Conservation (phyloP, 1,140 invertebrate species). For the Zaprionus davidi region DNA sequence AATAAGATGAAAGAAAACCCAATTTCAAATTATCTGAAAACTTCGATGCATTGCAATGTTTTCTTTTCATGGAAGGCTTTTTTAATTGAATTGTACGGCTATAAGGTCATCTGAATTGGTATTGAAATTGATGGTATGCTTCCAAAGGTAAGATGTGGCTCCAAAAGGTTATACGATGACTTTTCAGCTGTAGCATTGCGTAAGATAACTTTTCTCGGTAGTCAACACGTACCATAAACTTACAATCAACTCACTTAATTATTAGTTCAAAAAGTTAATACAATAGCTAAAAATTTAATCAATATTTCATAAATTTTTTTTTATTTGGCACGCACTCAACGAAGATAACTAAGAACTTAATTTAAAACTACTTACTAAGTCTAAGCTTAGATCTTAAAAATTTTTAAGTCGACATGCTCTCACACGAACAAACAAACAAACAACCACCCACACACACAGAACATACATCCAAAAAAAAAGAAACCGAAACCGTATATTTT, state of each 20-base stretch:
- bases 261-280: slow-evolving; percentile 32
- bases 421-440: slow-evolving; percentile 36
- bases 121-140: neutral
- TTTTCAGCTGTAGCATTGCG: slow-evolving; percentile 23
- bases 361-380: slow-evolving; percentile 32
- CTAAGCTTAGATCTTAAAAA: slow-evolving; percentile 67
- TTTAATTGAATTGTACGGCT: slow-evolving; percentile 41
- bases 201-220: slow-evolving; percentile 48
- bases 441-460: slow-evolving; percentile 23
- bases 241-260: slow-evolving; percentile 36
- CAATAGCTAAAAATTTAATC: slow-evolving; percentile 48
- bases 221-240: slow-evolving; percentile 33
- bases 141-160: slow-evolving; percentile 40
- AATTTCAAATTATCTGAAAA: slow-evolving; percentile 70
- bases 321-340: slow-evolving; percentile 76
- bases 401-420: slow-evolving; percentile 34
- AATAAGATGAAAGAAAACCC: slow-evolving; percentile 36
- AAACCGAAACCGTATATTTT: slow-evolving; percentile 34
- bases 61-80: slow-evolving; percentile 43
- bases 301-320: slow-evolving; percentile 72
- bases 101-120: slow-evolving; percentile 55
- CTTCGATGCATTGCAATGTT: slow-evolving; percentile 62
- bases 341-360: slow-evolving; percentile 52
- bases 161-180: slow-evolving; percentile 28
- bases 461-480: slow-evolving; percentile 9